These are phyloP conservation scores for Pundamilia nyererei DNA, from an alignment of 2,113 vertebrate genomes.

Conservation along the genomic window DNA sequence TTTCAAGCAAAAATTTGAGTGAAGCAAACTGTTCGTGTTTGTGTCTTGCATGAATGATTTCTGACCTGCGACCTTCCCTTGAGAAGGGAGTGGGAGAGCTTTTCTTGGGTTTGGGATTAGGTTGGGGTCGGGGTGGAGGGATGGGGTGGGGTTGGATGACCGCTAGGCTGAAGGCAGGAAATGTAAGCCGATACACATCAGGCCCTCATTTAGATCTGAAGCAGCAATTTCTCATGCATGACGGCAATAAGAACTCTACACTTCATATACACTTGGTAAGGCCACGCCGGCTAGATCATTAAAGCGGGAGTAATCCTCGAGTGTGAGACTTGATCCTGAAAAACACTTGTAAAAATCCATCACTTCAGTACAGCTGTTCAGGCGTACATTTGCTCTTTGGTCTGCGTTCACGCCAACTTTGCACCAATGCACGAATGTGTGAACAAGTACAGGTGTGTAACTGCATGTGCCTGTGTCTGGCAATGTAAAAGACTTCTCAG, in stretches of 20 bases:
- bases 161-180: slow-evolving; percentile 46
- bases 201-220: slow-evolving; percentile 63
- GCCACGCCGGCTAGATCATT: slow-evolving; percentile 34
- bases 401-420: not conserved
- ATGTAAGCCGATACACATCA: slow-evolving; percentile 57
- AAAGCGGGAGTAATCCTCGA: slow-evolving; percentile 44
- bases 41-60: slow-evolving; percentile 33
- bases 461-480: slow-evolving; percentile 7
- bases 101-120: slow-evolving; percentile 21
- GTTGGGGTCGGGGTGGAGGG: not conserved
- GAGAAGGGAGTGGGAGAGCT: slow-evolving; percentile 12
- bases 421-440: not conserved
- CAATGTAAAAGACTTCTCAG: slow-evolving; percentile 14
- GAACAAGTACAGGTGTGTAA: not conserved
- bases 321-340: slow-evolving; percentile 14
- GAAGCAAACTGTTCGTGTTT: not conserved
- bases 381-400: not conserved
- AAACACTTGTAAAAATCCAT: slow-evolving; percentile 31
- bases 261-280: slow-evolving; percentile 30
- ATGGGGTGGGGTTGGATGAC: slow-evolving; percentile 21
- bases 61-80: slow-evolving; percentile 48
- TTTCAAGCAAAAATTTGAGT: not conserved
- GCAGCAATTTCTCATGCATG: slow-evolving; percentile 49
- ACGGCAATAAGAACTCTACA: slow-evolving; percentile 39
- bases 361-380: slow-evolving; percentile 32